Conservation (phyloP, 2,888 invertebrate genomes). For the Candidula unifasciata region DNA sequence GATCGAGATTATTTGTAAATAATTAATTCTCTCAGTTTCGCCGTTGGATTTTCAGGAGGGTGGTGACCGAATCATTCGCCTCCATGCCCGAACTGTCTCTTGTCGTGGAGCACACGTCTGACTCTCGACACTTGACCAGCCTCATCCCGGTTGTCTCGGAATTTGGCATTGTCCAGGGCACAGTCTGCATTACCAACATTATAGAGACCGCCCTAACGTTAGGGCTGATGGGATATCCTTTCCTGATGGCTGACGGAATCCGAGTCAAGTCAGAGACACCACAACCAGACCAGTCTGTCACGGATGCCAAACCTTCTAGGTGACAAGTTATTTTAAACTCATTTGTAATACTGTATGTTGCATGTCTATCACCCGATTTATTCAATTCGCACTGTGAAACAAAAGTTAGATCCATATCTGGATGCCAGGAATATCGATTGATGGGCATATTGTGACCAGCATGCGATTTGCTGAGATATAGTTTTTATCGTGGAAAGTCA, state of each 20-base stretch:
- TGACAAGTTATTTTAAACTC: too few species aligned
- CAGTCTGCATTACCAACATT: constrained; percentile 86
- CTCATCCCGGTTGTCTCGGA: constrained; percentile 88
- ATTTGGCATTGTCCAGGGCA: constrained; percentile 87
- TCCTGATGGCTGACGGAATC: constrained; percentile 90
- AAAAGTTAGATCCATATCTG: too few species aligned
- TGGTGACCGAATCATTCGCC: constrained; percentile 59
- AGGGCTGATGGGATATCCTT: constrained; percentile 89
- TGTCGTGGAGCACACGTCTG: constrained; percentile 63
- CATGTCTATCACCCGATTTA: too few species aligned
- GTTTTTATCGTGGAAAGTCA: too few species aligned
- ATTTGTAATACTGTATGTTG: too few species aligned
- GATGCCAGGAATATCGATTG: too few species aligned
- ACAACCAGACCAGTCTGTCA: background rate
- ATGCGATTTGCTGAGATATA: too few species aligned
- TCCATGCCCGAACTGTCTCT: constrained; percentile 48
- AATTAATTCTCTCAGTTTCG: background rate
- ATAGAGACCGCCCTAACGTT: constrained; percentile 86
- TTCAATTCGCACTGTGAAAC: too few species aligned
- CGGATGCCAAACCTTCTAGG: background rate
- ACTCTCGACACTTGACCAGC: constrained; percentile 88
- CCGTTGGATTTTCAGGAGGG: constrained; percentile 56
- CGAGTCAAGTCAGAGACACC: constrained; percentile 72
- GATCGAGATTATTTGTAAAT: background rate
- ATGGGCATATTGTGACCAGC: too few species aligned